phyloP scores from a whole-genome alignment of 2,888 invertebrate genomes.

The Dorcus hopei region DNA sequence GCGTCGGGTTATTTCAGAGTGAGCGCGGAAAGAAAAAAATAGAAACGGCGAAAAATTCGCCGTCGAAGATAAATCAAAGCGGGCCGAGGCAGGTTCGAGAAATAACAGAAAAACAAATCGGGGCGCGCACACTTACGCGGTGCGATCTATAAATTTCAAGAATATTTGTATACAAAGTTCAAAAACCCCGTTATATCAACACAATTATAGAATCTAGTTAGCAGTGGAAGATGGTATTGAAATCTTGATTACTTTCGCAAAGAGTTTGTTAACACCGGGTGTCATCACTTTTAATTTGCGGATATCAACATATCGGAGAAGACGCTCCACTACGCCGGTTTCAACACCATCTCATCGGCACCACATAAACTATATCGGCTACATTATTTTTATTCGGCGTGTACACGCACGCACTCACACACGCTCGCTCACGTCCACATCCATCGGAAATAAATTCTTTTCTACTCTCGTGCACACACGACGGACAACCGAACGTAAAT shows the following conservation, averaged over 20 bases:
- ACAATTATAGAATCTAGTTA: constrained; percentile 16
- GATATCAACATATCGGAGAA: constrained; percentile 23
- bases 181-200: constrained; percentile 17
- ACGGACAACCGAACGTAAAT: no score
- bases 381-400: no score
- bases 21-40: no score
- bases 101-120: no score
- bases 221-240: constrained; percentile 18
- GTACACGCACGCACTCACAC: no score
- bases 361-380: not conserved
- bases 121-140: not conserved
- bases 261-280: constrained; percentile 29
- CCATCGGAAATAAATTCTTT: no score
- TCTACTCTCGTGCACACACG: no score
- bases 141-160: not conserved
- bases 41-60: no score
- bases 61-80: no score
- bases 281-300: constrained; percentile 35
- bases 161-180: constrained; percentile 5
- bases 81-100: no score
- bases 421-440: no score
- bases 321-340: constrained; percentile 19
- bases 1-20: no score
- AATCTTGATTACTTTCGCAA: constrained; percentile 29
- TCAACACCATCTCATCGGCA: constrained; percentile 4